These are phyloP conservation scores for Megathymus violae DNA, from an alignment of 1,140 invertebrate species.

Conservation along the genomic window DNA sequence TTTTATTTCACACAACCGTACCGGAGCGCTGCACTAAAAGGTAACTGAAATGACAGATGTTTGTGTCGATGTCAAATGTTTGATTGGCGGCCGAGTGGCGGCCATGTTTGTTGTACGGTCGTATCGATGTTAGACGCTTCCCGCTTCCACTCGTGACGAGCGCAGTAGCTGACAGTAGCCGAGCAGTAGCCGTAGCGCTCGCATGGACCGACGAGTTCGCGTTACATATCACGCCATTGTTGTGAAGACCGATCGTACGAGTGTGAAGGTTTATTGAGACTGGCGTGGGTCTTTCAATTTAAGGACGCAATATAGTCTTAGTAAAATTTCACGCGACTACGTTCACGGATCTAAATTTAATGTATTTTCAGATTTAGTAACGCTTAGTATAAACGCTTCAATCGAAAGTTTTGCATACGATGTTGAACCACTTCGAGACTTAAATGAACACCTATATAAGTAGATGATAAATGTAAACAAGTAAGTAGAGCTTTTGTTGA, in stretches of 20 bases:
- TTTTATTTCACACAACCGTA: conserved; percentile 78
- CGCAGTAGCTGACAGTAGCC: too few relatives aligned
- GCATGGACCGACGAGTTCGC: too few relatives aligned
- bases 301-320: not conserved
- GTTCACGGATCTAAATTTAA: not conserved
- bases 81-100: conserved; percentile 58
- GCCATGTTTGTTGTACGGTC: conserved; percentile 69
- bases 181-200: too few relatives aligned
- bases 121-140: conserved; percentile 70
- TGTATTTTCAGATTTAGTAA: not conserved
- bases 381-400: not conserved
- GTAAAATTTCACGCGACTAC: not conserved
- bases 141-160: conserved; percentile 37
- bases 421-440: not conserved
- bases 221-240: conserved; percentile 7
- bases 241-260: too few relatives aligned
- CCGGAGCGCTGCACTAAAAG: conserved; percentile 74
- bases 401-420: not conserved
- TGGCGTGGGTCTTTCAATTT: conserved; percentile 1
- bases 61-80: conserved; percentile 66
- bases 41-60: conserved; percentile 65
- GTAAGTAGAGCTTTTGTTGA: conserved; percentile 44
- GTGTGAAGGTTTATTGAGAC: too few relatives aligned
- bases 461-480: conserved; percentile 15
- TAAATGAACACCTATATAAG: not conserved